Evolutionary conservation across 1,140 invertebrate species (phyloP), one percentile per base, ranked within the genome.

Genomic region (Pachypeltis micranthus): DNA sequence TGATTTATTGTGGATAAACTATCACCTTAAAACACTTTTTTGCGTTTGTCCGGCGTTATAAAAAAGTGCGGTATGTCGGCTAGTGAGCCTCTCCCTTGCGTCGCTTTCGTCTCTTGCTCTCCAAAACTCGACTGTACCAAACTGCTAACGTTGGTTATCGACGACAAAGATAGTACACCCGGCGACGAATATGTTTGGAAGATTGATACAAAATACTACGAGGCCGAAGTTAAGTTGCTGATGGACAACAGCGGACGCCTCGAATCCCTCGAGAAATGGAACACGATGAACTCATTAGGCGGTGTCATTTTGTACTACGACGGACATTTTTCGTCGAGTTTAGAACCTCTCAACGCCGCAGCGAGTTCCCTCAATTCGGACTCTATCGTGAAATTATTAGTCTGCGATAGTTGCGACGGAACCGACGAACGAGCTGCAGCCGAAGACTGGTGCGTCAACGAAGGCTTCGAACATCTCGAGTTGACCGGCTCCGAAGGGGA

Each of bases 381-480:
- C 51, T 72, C 78, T 21, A 76, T 79, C 44, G 72, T 83, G 28
- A 74, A 77, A 66, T 75, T 83, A 31, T 67, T 83, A 31, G 71
- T 81, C 2, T 82, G 81, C 72, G 70, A 79, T 23, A 69, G 69
- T 25, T 78, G 74, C 68, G 65, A 66, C 24, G 55, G 63, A 24
- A 34, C 31, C 54, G 55, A 55, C 58, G 63, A 10, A 21, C 65
- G 61, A 62, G 21, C 60, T 7, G 51, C 57, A 78, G 79, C 79
- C 47, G 74, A 78, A 63, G 74, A 80, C 66, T 87, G 85, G 84
- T 86, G 84, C 72, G 73, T 84, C 44, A 70, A 78, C 47, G 74
- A 83, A 67, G 78, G 79, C 24, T 90, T 84, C 80, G 87, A 90
- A 72, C 73, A 90, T 54, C 80, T 90, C 19, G 87, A 90, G 72